Conservation (phyloP, 2,797 vertebrate species). For the Heteromormyrus szaboi region DNA sequence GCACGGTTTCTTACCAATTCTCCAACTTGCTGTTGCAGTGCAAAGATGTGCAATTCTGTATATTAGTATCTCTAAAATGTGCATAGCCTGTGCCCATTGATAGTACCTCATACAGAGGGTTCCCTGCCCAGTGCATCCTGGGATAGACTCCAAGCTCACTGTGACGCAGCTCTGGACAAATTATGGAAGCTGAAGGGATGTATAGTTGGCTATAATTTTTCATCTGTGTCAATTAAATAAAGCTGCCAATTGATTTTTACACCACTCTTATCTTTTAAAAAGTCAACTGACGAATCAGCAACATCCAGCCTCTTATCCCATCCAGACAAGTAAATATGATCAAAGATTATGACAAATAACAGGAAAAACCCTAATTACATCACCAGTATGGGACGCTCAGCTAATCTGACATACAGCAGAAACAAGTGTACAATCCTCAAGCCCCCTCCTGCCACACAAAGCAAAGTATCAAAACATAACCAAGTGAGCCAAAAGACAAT, state of each 20-base stretch:
- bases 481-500: neutral
- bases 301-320: neutral
- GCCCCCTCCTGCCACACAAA: neutral
- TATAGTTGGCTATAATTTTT: neutral
- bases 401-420: neutral
- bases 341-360: neutral
- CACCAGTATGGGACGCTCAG: neutral
- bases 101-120: neutral
- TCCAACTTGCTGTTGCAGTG: neutral
- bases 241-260: neutral
- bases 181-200: neutral
- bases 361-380: neutral
- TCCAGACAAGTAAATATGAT: neutral
- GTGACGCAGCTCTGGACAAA: neutral
- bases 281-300: neutral
- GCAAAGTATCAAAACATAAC: neutral
- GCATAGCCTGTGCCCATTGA: neutral
- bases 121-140: neutral
- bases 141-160: neutral
- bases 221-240: neutral
- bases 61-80: neutral
- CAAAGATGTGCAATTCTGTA: neutral
- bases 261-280: neutral
- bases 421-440: neutral
- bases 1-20: neutral